phyloP scores from a whole-genome alignment of 2,888 invertebrate genomes.

The Polydrusus cervinus region DNA sequence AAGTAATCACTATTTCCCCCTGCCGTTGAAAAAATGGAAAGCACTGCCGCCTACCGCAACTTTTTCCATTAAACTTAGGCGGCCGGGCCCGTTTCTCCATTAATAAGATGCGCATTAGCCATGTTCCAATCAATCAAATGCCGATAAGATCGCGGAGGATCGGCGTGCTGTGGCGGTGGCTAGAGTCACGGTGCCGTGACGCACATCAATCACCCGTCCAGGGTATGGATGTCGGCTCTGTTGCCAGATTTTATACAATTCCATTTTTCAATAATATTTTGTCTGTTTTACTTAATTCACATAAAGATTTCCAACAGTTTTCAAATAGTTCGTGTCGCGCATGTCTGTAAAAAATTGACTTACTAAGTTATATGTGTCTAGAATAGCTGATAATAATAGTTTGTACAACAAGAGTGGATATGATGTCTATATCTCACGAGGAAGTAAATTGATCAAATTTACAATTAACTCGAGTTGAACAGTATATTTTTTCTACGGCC shows the following conservation, averaged over 20 bases:
- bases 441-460: too few relatives aligned
- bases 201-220: slow-evolving; percentile 48
- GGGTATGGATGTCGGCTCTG: slow-evolving; percentile 23
- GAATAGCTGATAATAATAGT: too few relatives aligned
- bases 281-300: too few relatives aligned
- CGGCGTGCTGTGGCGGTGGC: slow-evolving; percentile 42
- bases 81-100: slow-evolving; percentile 55
- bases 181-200: slow-evolving; percentile 44
- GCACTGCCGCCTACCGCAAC: slow-evolving; percentile 45
- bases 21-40: slow-evolving; percentile 27
- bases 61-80: slow-evolving; percentile 52
- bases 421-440: too few relatives aligned
- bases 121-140: slow-evolving; percentile 71
- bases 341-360: too few relatives aligned
- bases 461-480: too few relatives aligned
- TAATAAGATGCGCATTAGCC: slow-evolving; percentile 67
- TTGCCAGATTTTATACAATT: slow-evolving; percentile 13
- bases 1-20: slow-evolving; percentile 19
- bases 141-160: slow-evolving; percentile 68
- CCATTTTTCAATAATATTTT: too few relatives aligned
- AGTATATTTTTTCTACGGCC: too few relatives aligned
- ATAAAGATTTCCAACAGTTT: too few relatives aligned
- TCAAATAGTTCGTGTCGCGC: too few relatives aligned
- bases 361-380: too few relatives aligned
- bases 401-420: too few relatives aligned